Base-by-base conservation (phyloP, 1,140 invertebrate genomes). In the Gonioctena quinquepunctata region DNA sequence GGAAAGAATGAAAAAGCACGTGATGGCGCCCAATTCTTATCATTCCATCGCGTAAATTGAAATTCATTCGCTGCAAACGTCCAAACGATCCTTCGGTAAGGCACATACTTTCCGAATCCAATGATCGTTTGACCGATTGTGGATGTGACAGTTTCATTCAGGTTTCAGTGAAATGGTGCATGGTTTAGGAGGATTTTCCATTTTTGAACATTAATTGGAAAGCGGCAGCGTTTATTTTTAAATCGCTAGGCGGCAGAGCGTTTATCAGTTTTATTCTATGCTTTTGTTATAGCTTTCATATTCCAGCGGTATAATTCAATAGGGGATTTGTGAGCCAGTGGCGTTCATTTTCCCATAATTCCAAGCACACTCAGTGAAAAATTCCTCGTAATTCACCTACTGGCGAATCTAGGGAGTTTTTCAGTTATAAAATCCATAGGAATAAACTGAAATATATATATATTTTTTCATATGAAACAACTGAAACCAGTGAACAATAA, bases 191-290 rank as follows among this genome's bases (percentile, higher is more conserved):
- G 74, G 77, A 79, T 79, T 79, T 79, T 77, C 77, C 77, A 79
- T 79, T 79, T 79, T 79, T 79, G 72, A 74, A 66, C 73, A 71
- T 79, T 79, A 79, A 79, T 79, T 79, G 77, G 77, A 76, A 78
- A 77, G 72, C 76, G 74, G 59, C 48, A 23, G 72, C 65, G 67
- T 76, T 73, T 70, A 74, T 78, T 78, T 78, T 78, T 76, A 72
- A 74, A 50, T 62, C 56, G 60, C 50, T 48, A 68, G 62, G 65
- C 61, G 71, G 18, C 64, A 63, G 65, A 62, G 33, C 68, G 16
- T 27, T 67, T 61, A 65, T 62, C 56, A 71, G 69, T 67, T 70
- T 60, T 56, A 69, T 67, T 63, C 27, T 18, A 63, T 69, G 67
- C 59, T 52, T 69, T 69, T 62, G 59, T 69, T 27, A 56, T 62